Evolutionary conservation across 1,140 invertebrate genomes (phyloP).

Genomic region (Calosoma granatense): DNA sequence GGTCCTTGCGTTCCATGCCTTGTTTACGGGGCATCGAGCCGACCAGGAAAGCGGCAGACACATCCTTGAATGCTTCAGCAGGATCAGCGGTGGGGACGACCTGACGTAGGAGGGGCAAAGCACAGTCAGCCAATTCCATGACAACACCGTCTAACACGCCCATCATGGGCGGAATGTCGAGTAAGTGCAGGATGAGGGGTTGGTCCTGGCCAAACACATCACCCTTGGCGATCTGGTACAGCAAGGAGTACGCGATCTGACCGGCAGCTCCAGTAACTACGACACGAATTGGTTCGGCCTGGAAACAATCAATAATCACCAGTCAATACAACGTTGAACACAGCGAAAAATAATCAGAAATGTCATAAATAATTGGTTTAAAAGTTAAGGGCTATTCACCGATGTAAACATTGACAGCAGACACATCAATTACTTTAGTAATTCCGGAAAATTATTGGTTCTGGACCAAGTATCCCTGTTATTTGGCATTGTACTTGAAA

Average conservation of each 20-base stretch:
- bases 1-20: conserved; percentile 98
- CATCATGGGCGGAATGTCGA: conserved; percentile 95
- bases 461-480: too few species aligned
- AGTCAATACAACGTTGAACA: too few species aligned
- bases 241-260: conserved; percentile 95
- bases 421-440: too few species aligned
- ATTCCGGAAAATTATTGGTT: too few species aligned
- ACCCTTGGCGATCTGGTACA: conserved; percentile 90
- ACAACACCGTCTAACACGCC: conserved; percentile 90
- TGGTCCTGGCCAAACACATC: conserved; percentile 92
- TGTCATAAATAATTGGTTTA: too few species aligned
- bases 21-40: conserved; percentile 97
- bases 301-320: conserved; percentile 23
- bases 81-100: conserved; percentile 83
- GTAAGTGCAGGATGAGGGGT: conserved; percentile 77
- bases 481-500: too few species aligned
- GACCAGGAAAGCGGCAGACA: conserved; percentile 95
- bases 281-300: conserved; percentile 79
- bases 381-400: too few species aligned
- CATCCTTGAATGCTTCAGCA: conserved; percentile 86
- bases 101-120: conserved; percentile 77
- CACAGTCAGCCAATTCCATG: conserved; percentile 95
- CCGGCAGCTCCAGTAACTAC: conserved; percentile 96
- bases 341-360: too few species aligned
- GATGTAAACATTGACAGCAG: too few species aligned